These are phyloP conservation scores for Varanus komodoensis DNA, from an alignment of 2,113 vertebrate genomes.

Conservation along the genomic window DNA sequence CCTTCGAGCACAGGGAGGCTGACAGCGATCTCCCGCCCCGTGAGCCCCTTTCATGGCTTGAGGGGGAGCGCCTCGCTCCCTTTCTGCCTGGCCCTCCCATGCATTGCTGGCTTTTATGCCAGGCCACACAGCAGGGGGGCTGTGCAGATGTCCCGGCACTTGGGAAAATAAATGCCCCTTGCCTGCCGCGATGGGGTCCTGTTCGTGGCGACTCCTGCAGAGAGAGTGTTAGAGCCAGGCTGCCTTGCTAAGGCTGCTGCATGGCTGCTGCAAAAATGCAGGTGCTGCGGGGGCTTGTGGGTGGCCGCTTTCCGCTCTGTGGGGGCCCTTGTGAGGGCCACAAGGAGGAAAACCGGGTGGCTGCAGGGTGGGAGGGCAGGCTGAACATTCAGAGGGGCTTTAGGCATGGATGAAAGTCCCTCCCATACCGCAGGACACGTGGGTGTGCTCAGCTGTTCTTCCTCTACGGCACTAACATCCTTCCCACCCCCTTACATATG, in stretches of 20 bases:
- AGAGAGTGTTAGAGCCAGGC: background rate
- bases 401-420: background rate
- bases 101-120: too few species aligned
- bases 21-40: background rate
- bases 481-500: conserved; percentile 63
- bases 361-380: background rate
- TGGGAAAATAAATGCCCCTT: background rate
- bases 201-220: background rate
- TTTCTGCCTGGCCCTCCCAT: too few species aligned
- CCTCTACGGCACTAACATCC: conserved; percentile 44
- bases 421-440: background rate
- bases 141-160: too few species aligned
- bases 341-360: too few species aligned
- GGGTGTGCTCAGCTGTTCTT: conserved; percentile 63
- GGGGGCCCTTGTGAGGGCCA: background rate
- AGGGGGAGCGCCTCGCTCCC: background rate
- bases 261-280: too few species aligned
- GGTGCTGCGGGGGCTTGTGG: too few species aligned
- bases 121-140: too few species aligned
- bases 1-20: background rate
- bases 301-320: background rate
- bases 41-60: background rate
- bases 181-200: too few species aligned
- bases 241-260: background rate
- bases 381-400: background rate